Percentiles rank a stretch among this genome's conserved stretches.
Conservation (phyloP, 2,797 vertebrate genomes). For the Sebastes cheni region DNA sequence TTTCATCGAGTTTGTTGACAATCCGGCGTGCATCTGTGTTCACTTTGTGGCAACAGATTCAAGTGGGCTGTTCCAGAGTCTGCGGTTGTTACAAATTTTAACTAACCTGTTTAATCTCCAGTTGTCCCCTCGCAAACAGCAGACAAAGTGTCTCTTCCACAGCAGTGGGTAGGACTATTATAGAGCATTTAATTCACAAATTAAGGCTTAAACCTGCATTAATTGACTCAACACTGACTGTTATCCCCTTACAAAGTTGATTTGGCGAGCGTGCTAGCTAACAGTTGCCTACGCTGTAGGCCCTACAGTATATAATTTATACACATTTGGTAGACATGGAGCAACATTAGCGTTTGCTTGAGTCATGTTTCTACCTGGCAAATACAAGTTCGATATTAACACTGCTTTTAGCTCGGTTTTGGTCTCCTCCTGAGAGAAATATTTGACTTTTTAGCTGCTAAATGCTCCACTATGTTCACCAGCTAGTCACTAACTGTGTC, state of each 20-base stretch:
- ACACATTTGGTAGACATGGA: background rate
- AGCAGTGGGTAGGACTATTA: background rate
- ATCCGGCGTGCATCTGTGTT: constrained; percentile 68
- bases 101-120: constrained; percentile 49
- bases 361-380: background rate
- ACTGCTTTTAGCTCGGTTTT: background rate
- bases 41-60: constrained; percentile 70
- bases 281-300: background rate
- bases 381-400: background rate
- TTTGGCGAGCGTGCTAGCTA: background rate
- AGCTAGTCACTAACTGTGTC: background rate
- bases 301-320: background rate
- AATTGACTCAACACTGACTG: background rate
- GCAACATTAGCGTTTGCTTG: background rate
- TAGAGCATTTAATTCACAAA: background rate
- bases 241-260: background rate
- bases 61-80: constrained; percentile 50
- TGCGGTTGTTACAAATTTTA: constrained; percentile 43
- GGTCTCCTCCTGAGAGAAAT: background rate
- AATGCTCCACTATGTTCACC: background rate
- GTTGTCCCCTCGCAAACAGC: constrained; percentile 25
- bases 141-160: constrained; percentile 11
- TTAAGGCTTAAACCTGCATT: background rate
- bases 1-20: constrained; percentile 44
- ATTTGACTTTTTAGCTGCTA: background rate